Evolutionary conservation across 2,797 vertebrate species (phyloP).

Genomic region (Chaunax sp.): DNA sequence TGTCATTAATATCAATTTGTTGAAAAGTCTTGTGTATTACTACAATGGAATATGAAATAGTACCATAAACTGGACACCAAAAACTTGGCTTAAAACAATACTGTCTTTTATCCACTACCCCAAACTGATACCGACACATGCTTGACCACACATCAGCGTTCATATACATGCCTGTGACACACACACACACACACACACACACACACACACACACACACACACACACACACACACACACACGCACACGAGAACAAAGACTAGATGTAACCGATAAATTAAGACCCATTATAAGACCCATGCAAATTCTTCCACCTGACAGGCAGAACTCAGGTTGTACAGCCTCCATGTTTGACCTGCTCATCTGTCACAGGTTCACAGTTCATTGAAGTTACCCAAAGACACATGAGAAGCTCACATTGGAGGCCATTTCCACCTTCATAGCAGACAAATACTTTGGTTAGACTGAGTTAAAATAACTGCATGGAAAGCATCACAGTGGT

Average conservation of each 20-base stretch:
- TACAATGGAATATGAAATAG: conserved; percentile 80
- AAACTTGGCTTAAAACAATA: conserved; percentile 78
- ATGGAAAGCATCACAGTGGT: neutral
- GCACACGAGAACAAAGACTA: conserved; percentile 31
- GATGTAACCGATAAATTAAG: conserved; percentile 67
- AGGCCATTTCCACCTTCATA: neutral
- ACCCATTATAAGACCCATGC: conserved; percentile 78
- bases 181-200: conserved; percentile 26
- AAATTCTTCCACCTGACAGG: conserved; percentile 66
- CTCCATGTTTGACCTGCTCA: conserved; percentile 74
- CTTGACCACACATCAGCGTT: conserved; percentile 3
- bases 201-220: conserved; percentile 3
- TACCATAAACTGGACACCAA: conserved; percentile 79
- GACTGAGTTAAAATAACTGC: neutral
- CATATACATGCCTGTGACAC: too few species aligned
- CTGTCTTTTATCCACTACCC: conserved; percentile 66
- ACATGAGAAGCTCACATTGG: conserved; percentile 40
- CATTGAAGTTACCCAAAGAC: conserved; percentile 65
- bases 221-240: conserved; percentile 35
- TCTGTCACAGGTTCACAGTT: conserved; percentile 72
- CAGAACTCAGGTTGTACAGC: conserved; percentile 73
- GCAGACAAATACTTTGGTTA: neutral
- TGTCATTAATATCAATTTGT: conserved; percentile 61
- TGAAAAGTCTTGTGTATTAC: conserved; percentile 76
- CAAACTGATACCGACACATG: conserved; percentile 44